A percentile compares a stretch with the other conserved stretches of the same genome.
Evolutionary conservation across 2,113 vertebrate genomes (phyloP).

Genomic region (Labeo rohita): DNA sequence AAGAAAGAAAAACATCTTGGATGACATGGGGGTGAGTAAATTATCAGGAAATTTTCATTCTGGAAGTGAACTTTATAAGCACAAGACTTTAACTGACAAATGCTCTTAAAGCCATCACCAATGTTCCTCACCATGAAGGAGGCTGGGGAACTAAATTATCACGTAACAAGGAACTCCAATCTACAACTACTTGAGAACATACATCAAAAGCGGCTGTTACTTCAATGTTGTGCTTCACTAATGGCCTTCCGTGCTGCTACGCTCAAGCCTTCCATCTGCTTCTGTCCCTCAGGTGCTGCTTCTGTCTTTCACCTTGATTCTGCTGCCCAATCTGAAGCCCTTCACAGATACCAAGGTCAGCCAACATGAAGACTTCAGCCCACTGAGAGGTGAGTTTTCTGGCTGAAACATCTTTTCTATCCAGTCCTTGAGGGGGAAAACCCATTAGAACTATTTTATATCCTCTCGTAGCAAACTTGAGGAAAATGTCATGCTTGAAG

Average conservation of each 20-base stretch:
- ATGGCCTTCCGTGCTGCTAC: not conserved
- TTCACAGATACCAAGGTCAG: slow-evolving; percentile 80
- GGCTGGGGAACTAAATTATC: not conserved
- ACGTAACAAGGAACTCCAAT: not conserved
- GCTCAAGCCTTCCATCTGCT: slow-evolving; percentile 4
- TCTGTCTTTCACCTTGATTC: slow-evolving; percentile 88
- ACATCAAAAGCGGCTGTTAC: not conserved
- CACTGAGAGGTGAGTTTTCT: slow-evolving; percentile 83
- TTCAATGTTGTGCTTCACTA: not conserved
- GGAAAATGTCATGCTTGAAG: slow-evolving; percentile 31
- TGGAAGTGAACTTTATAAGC: not conserved
- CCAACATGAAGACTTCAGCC: slow-evolving; percentile 81
- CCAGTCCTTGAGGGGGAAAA: not conserved
- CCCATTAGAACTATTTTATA: not conserved
- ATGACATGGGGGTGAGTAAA: too few relatives aligned
- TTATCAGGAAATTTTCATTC: too few relatives aligned
- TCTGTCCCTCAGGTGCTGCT: slow-evolving; percentile 82
- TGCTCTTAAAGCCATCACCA: not conserved
- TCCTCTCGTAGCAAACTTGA: slow-evolving; percentile 49
- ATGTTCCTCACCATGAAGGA: not conserved
- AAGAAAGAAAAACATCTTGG: too few relatives aligned
- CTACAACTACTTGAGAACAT: not conserved
- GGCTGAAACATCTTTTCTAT: not conserved
- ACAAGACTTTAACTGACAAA: not conserved
- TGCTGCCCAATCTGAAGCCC: slow-evolving; percentile 90